phyloP scores from a whole-genome alignment of 1,140 invertebrate species.

The Papilio aristodemus region DNA sequence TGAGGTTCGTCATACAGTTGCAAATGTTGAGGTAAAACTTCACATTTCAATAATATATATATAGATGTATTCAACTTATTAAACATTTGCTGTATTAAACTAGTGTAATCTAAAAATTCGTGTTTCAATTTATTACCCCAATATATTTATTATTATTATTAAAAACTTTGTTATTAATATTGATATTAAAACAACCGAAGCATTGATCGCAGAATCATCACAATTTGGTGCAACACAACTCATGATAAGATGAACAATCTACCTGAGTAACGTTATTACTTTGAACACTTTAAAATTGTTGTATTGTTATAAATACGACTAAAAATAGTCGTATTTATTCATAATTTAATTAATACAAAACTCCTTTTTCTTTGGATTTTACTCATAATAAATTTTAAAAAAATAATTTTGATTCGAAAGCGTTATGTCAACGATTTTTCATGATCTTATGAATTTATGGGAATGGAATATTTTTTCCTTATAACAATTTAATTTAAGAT shows the following conservation, averaged over 20 bases:
- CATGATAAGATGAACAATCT: no score
- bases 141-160: no score
- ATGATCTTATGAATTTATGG: neutral
- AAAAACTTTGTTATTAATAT: no score
- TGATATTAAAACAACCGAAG: no score
- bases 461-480: neutral
- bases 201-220: no score
- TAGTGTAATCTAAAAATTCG: constrained; percentile 65
- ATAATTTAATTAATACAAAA: neutral
- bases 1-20: constrained; percentile 18
- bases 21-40: constrained; percentile 66
- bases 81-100: constrained; percentile 73
- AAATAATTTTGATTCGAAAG: no score
- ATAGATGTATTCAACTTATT: constrained; percentile 62
- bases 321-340: no score
- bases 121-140: constrained; percentile 47
- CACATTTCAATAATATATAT: constrained; percentile 60
- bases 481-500: constrained; percentile 40
- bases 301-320: no score
- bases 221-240: no score
- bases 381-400: no score
- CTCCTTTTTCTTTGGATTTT: neutral
- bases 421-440: neutral
- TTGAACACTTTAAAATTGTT: no score
- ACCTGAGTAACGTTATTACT: no score